phyloP scores from a whole-genome alignment of 2,888 invertebrate species.

The Drosophila parthenogenetica region DNA sequence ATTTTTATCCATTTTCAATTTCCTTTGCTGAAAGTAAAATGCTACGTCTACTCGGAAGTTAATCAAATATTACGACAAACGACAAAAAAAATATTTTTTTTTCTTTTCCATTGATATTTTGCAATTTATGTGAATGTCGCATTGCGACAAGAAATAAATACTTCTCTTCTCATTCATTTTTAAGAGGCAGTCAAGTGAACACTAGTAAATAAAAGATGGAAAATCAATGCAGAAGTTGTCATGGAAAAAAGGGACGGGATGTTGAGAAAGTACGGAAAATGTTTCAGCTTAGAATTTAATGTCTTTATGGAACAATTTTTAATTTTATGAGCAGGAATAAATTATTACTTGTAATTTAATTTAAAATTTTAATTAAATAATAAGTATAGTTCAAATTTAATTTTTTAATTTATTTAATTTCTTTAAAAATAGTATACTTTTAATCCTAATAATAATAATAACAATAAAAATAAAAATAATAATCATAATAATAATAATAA shows the following conservation, averaged over 20 bases:
- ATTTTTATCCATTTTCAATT: slow-evolving; percentile 51
- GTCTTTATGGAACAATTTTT: too few relatives aligned
- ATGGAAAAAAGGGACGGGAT: not conserved
- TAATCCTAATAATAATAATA: too few relatives aligned
- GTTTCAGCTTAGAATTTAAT: not conserved
- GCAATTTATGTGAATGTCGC: slow-evolving; percentile 50
- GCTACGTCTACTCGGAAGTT: slow-evolving; percentile 41
- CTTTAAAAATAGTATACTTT: too few relatives aligned
- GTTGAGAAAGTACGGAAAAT: not conserved
- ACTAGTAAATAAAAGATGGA: not conserved
- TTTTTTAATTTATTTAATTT: too few relatives aligned
- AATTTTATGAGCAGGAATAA: too few relatives aligned
- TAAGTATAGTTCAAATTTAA: too few relatives aligned
- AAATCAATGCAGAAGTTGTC: slow-evolving; percentile 14
- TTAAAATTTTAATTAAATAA: too few relatives aligned
- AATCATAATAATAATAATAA: too few relatives aligned
- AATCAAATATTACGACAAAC: slow-evolving; percentile 39
- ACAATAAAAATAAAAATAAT: too few relatives aligned
- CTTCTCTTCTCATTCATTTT: slow-evolving; percentile 4
- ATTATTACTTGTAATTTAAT: too few relatives aligned
- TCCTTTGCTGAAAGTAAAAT: slow-evolving; percentile 38
- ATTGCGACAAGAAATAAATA: slow-evolving; percentile 38
- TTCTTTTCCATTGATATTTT: slow-evolving; percentile 25
- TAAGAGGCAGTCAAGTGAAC: slow-evolving; percentile 11
- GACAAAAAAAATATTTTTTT: slow-evolving; percentile 43